Conservation (phyloP, 2,113 vertebrate genomes). For the Eretmochelys imbricata region DNA sequence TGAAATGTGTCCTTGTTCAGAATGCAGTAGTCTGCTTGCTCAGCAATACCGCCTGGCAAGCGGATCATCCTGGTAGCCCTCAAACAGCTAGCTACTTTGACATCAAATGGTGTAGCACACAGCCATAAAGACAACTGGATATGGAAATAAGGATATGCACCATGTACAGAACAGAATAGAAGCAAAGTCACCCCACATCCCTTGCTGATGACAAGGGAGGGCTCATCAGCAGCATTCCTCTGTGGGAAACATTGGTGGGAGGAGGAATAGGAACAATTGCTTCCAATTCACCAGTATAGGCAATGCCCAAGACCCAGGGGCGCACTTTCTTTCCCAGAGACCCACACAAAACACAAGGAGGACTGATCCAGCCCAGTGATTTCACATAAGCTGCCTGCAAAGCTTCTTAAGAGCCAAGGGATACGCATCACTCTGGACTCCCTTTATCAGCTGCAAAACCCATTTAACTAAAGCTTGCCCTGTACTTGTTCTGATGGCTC, state of each 20-base stretch:
- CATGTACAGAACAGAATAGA: accelerated
- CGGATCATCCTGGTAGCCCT: no score
- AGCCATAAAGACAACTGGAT: neutral
- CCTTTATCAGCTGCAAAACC: neutral
- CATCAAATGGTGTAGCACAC: neutral
- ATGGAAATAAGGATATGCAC: neutral
- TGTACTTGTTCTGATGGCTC: neutral
- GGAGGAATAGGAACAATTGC: neutral
- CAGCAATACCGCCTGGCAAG: neutral
- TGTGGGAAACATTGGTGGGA: neutral
- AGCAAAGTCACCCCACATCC: neutral
- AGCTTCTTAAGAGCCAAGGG: neutral
- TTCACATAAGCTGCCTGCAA: neutral
- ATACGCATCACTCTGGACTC: slow-evolving; percentile 13
- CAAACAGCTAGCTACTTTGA: neutral
- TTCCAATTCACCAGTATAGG: neutral
- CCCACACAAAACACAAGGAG: neutral
- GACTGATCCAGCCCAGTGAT: neutral
- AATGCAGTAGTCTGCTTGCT: neutral
- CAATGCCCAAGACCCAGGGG: neutral
- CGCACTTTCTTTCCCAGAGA: neutral
- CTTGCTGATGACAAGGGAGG: neutral
- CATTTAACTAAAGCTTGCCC: neutral
- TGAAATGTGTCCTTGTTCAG: neutral
- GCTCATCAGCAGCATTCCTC: neutral